phyloP scores from a whole-genome alignment of 2,888 invertebrate genomes.

The Heliconius charithonia region DNA sequence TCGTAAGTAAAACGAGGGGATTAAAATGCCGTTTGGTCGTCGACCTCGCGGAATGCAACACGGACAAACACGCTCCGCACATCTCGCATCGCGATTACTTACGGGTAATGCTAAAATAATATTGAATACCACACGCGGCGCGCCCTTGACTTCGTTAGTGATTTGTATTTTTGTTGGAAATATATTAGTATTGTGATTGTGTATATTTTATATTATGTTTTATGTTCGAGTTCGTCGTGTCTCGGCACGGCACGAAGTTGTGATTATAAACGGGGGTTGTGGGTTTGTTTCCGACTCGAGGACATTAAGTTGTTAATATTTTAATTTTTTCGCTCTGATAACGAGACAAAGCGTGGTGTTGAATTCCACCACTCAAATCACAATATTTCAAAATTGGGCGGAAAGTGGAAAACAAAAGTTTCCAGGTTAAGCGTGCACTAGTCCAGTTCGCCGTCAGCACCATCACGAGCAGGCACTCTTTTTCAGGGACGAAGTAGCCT shows the following conservation, averaged over 20 bases:
- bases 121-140: background rate
- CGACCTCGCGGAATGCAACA: conserved; percentile 2
- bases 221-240: no score
- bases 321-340: no score
- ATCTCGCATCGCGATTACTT: background rate
- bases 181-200: background rate
- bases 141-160: conserved; percentile 1
- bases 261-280: background rate
- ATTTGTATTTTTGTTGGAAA: background rate
- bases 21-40: conserved; percentile 4
- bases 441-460: no score
- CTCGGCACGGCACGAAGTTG: background rate
- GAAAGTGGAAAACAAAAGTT: no score
- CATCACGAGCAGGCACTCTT: no score
- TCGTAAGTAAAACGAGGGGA: background rate
- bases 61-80: conserved; percentile 1
- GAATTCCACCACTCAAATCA: no score
- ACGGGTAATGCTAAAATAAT: conserved; percentile 5
- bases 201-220: no score
- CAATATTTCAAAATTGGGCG: no score
- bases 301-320: background rate
- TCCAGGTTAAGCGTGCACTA: no score
- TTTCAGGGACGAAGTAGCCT: no score
- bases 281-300: no score
- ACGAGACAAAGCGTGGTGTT: no score